Evolutionary conservation across 1,140 invertebrate species (phyloP), one percentile per base, ranked within the genome.

Genomic region (Procambarus virginalis): DNA sequence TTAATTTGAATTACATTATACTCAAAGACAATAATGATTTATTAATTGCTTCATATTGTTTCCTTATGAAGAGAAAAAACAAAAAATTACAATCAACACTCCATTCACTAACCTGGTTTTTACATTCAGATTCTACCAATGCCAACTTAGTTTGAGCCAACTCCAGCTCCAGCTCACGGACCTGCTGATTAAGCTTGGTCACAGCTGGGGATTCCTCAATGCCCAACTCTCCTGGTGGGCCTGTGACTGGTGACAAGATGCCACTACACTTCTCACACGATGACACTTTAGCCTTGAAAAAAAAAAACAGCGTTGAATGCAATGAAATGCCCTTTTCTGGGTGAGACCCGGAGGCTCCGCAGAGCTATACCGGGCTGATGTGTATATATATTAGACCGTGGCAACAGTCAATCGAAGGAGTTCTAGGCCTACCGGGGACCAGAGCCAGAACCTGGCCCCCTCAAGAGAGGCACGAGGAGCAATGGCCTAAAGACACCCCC

Each of bases 111-210:
- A 97, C 97, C 95, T 99, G 98, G 95, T 98, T 99, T 93, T 97
- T 96, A 94, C 99, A 99, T 94, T 99, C 97, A 0, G 98, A 97
- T 94, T 99, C 98, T 3, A 99, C 99, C 84, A 99, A 96, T 0
- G 98, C 98, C 91, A 99, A 95, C 93, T 99, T 99, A 0, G 98
- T 98, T 93, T 98, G 97, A 4, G 98, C 99, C 86, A 99, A 94
- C 93, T 99, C 98, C 79, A 99, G 94, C 93, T 99, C 99, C 46
- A 99, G 94, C 94, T 99, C 98, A 14, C 97, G 95, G 84, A 99
- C 96, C 79, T 91, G 89, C 45, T 85, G 86, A 17, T 86, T 75
- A 2, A 90, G 73, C 55, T 80, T 78, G 79, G 79, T 81, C 14
- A 70, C 81, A 14, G 34, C 75, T 22, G 76, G 64, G 6, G 76